A percentile compares a stretch with the other conserved stretches of the same genome.
phyloP scores from a whole-genome alignment of 2,888 invertebrate species.

The Cetonia aurata region DNA sequence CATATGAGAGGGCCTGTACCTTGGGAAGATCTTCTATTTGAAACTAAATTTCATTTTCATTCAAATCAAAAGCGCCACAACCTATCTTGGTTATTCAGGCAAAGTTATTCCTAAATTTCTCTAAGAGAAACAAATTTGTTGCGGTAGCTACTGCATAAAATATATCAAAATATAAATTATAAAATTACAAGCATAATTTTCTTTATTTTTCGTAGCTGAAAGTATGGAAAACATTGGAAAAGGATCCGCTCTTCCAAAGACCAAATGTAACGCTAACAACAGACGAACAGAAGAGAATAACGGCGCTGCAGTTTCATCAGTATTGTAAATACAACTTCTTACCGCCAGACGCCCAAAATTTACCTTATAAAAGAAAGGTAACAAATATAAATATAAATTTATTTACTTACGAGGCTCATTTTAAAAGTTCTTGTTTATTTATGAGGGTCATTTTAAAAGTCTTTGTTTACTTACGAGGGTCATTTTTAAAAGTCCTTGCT shows the following conservation, averaged over 20 bases:
- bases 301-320: conserved; percentile 77
- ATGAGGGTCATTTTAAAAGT: not conserved
- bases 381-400: conserved; percentile 50
- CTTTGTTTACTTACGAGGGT: not conserved
- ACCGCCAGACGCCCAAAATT: conserved; percentile 72
- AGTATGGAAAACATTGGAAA: conserved; percentile 82
- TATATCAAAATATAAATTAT: too few relatives aligned
- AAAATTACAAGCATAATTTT: too few relatives aligned
- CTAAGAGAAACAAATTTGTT: too few relatives aligned
- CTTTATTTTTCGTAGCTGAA: conserved; percentile 72
- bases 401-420: not conserved
- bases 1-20: too few relatives aligned
- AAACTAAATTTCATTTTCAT: not conserved
- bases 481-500: not conserved
- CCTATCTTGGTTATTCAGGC: too few relatives aligned
- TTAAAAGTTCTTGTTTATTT: not conserved
- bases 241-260: conserved; percentile 83
- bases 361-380: conserved; percentile 76
- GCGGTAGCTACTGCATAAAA: too few relatives aligned
- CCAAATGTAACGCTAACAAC: conserved; percentile 72
- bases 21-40: not conserved
- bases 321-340: conserved; percentile 77
- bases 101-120: too few relatives aligned
- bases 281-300: conserved; percentile 80
- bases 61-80: not conserved